phyloP scores from a whole-genome alignment of 2,888 invertebrate genomes.

The Abscondita cerata region DNA sequence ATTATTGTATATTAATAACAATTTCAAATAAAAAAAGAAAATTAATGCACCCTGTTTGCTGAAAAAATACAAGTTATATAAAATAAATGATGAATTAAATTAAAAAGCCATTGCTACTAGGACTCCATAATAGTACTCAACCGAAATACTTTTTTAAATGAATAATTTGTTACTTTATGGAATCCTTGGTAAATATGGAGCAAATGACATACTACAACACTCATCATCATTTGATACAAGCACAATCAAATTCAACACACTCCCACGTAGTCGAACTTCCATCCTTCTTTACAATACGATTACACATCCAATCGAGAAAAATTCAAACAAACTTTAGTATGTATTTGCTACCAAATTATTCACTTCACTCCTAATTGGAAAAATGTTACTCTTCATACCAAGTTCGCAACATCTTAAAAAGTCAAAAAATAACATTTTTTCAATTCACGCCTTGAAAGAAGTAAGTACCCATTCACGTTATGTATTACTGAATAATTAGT shows the following conservation, averaged over 20 bases:
- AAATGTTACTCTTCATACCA: constrained; percentile 32
- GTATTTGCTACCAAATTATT: constrained; percentile 48
- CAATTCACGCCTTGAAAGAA: constrained; percentile 28
- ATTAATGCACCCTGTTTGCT: constrained; percentile 33
- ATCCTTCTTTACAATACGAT: constrained; percentile 23
- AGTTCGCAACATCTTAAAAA: constrained; percentile 18
- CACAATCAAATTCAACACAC: constrained; percentile 5
- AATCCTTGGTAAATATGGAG: constrained; percentile 47
- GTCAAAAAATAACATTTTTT: constrained; percentile 25
- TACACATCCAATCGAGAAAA: constrained; percentile 35
- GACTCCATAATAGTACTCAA: constrained; percentile 21
- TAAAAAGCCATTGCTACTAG: constrained; percentile 32
- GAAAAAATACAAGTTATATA: constrained; percentile 34
- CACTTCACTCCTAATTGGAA: constrained; percentile 39
- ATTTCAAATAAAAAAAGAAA: constrained; percentile 23
- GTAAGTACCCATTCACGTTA: constrained; percentile 16
- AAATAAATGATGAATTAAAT: constrained; percentile 21
- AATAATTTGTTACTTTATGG: constrained; percentile 26
- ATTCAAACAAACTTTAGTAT: constrained; percentile 49
- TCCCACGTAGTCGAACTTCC: constrained; percentile 11
- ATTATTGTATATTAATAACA: constrained; percentile 29
- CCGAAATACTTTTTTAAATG: neutral
- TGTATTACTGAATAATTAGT: neutral
- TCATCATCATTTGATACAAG: constrained; percentile 32
- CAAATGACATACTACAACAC: constrained; percentile 56